These are phyloP conservation scores for Synergus laeviventris DNA, from an alignment of 2,888 invertebrate genomes.

Conservation along the genomic window DNA sequence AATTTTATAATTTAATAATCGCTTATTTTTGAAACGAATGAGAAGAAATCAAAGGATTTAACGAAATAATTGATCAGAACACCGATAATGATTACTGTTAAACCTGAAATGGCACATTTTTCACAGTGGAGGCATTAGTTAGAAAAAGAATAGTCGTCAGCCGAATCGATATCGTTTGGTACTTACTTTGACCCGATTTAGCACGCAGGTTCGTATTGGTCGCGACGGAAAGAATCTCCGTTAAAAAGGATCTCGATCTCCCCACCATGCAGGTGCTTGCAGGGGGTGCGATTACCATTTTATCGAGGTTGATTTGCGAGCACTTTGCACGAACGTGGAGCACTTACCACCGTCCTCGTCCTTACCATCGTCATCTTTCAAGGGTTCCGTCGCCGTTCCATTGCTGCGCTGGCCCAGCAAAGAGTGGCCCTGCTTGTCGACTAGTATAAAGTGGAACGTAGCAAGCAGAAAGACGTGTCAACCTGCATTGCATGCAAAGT, in stretches of 20 bases:
- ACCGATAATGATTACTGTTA: conserved; percentile 29
- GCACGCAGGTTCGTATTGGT: conserved; percentile 40
- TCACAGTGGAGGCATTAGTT: conserved; percentile 22
- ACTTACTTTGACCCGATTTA: conserved; percentile 32
- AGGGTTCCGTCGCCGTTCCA: conserved; percentile 6
- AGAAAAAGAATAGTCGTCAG: conserved; percentile 35
- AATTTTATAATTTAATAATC: too few relatives aligned
- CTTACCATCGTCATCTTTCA: conserved; percentile 36
- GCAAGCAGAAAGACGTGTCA: conserved; percentile 48
- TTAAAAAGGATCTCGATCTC: conserved; percentile 49
- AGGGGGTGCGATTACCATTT: conserved; percentile 69
- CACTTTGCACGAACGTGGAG: conserved; percentile 65
- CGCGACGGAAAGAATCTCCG: conserved; percentile 48
- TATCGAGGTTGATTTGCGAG: conserved; percentile 72
- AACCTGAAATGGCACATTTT: conserved; percentile 37
- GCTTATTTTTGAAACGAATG: not conserved
- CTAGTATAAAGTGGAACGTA: conserved; percentile 49
- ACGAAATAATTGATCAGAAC: conserved; percentile 31
- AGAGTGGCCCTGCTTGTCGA: conserved; percentile 42
- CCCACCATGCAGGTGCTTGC: conserved; percentile 8
- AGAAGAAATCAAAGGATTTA: not conserved
- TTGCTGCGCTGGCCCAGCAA: conserved; percentile 8
- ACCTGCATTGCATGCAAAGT: conserved; percentile 46
- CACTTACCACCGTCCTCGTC: conserved; percentile 46
- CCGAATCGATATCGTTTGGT: conserved; percentile 31